Evolutionary conservation across 2,113 vertebrate genomes (phyloP), one percentile per base, ranked within the genome.

Genomic region (Xenus cinereus): DNA sequence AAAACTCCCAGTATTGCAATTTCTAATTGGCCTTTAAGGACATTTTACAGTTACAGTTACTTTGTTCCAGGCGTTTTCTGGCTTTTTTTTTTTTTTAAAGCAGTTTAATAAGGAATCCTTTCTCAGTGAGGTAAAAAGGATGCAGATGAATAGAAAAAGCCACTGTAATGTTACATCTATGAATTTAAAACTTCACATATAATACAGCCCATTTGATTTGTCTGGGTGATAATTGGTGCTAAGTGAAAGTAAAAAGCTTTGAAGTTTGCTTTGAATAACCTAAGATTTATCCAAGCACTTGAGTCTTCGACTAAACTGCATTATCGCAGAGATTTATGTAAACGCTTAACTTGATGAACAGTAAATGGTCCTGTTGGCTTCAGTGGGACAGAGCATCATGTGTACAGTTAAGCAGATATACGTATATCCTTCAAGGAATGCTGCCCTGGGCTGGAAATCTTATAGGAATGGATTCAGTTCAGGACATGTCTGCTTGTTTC

Each of bases 11-110:
- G 97, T 97, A 98, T 98, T 98, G 97, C 98, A 98, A 98, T 98
- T 98, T 98, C 98, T 98, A 98, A 98, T 98, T 98, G 98, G 98
- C 97, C 98, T 98, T 98, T 98, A 98, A 98, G 98, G 98, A 98
- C 97, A 97, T 98, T 98, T 98, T 98, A 97, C 97, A 98, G 97
- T 97, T 98, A 98, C 96, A 98, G 97, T 98, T 98, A 98, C 98
- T 98, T 98, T 98, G 98, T 98, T 98, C 95, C 96, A 98, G 98
- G 98, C 98, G 6, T 96, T 98, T 90, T 97, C 91, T 82, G 92
- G n/a, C 79, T 90, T 96, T 94, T 94, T 95, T 92, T 92, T 93
- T 46, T 76, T 71, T 48, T 43, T 76, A 4, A 76, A 95, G 75
- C 75, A 96, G 96, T 97, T 97, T 98, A 98, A 98, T 98, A 97